Evolutionary conservation across 2,113 vertebrate species (phyloP).

Genomic region (Otus sunia): DNA sequence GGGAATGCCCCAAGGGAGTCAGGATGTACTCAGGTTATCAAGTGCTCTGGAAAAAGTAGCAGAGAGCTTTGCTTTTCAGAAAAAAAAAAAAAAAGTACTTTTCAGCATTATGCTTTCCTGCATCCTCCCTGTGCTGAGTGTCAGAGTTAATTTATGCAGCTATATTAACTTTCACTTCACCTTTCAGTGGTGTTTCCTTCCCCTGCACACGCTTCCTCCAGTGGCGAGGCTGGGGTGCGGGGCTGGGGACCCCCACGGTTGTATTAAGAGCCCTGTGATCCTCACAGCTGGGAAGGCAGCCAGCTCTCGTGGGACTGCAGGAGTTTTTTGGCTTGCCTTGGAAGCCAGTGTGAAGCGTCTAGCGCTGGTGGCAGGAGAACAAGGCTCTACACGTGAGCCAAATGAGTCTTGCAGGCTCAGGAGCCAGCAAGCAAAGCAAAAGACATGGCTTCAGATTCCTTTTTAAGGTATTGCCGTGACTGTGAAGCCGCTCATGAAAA

Average conservation of each 20-base stretch:
- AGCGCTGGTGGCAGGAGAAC: background rate
- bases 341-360: background rate
- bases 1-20: background rate
- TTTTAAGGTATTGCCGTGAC: background rate
- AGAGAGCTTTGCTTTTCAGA: background rate
- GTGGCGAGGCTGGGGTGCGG: background rate
- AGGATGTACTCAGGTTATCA: background rate
- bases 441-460: background rate
- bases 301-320: fast-evolving
- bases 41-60: background rate
- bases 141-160: background rate
- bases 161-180: background rate
- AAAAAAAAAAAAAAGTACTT: background rate
- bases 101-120: fast-evolving
- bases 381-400: background rate
- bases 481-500: background rate
- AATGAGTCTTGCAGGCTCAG: background rate
- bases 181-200: background rate
- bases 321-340: background rate
- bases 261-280: background rate
- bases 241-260: background rate
- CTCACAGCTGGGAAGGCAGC: background rate
- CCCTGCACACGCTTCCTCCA: background rate
- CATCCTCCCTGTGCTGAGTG: background rate
- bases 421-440: background rate